These are phyloP conservation scores for Notothenia rossii DNA, from an alignment of 2,113 vertebrate genomes.

Conservation along the genomic window DNA sequence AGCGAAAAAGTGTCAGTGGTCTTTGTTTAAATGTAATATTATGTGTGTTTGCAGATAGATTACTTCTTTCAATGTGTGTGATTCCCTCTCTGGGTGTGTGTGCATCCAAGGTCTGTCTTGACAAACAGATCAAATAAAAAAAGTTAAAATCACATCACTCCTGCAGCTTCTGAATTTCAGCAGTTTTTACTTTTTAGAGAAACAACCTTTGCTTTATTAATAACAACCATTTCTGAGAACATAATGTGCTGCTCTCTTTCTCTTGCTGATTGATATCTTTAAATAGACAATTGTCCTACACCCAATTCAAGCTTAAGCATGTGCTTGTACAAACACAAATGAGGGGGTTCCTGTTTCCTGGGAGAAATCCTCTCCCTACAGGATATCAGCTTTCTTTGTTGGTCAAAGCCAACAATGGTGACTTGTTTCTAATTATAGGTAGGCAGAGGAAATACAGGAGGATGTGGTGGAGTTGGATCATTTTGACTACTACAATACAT, in stretches of 20 bases:
- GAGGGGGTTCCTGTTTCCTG: conserved; percentile 48
- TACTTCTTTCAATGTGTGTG: neutral
- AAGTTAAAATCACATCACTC: neutral
- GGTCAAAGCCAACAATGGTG: conserved; percentile 35
- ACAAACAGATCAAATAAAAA: neutral
- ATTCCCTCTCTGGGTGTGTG: neutral
- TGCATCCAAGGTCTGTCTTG: neutral
- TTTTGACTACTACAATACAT: conserved; percentile 38
- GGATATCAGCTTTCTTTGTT: conserved; percentile 44
- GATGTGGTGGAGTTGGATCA: conserved; percentile 21
- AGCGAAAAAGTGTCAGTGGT: neutral
- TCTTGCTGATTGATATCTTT: conserved; percentile 15
- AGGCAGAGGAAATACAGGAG: conserved; percentile 10
- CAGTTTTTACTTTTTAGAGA: neutral
- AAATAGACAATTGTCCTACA: neutral
- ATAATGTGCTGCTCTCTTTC: neutral
- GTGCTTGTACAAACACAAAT: conserved; percentile 13
- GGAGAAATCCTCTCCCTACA: conserved; percentile 51
- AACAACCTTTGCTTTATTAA: neutral
- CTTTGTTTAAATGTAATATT: conserved; percentile 20
- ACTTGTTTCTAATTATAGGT: conserved; percentile 48
- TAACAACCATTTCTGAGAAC: neutral
- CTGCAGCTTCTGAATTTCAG: neutral
- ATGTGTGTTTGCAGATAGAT: conserved; percentile 15
- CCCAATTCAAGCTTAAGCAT: neutral